Evolutionary conservation across 2,797 vertebrate genomes (phyloP).

Genomic region (Bradypodion ventrale): DNA sequence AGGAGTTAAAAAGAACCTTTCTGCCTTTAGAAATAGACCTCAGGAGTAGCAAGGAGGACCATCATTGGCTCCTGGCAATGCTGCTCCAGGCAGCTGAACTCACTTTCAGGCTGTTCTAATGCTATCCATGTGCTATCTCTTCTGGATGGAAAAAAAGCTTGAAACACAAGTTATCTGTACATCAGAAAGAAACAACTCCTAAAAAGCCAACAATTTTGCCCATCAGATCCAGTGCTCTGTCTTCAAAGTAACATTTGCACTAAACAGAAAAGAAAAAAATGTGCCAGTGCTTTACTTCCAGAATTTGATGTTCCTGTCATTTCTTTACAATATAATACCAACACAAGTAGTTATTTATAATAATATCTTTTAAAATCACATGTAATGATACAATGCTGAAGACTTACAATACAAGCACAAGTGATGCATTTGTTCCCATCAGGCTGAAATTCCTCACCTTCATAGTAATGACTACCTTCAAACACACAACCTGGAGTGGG

Average conservation of each 20-base stretch:
- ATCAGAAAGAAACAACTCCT: not conserved
- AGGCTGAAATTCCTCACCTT: constrained; percentile 92
- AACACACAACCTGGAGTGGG: constrained; percentile 85
- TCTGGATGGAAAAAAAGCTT: too few species aligned
- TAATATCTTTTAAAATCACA: constrained; percentile 48
- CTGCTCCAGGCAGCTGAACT: too few species aligned
- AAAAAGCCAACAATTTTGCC: not conserved
- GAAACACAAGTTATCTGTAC: not conserved
- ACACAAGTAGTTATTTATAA: constrained; percentile 32
- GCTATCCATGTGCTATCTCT: too few species aligned
- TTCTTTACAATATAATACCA: not conserved
- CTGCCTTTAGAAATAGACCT: too few species aligned
- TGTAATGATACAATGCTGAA: constrained; percentile 50
- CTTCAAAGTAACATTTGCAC: rapidly evolving
- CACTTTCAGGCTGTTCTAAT: too few species aligned
- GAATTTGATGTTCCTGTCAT: not conserved
- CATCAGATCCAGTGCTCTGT: constrained; percentile 1
- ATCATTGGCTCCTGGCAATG: too few species aligned
- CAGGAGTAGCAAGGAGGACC: too few species aligned
- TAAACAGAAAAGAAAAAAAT: not conserved
- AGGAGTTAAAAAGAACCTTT: too few species aligned
- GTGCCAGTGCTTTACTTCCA: constrained; percentile 38
- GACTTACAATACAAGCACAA: constrained; percentile 92
- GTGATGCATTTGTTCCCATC: constrained; percentile 90
- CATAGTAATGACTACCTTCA: constrained; percentile 89